Conservation (phyloP, 2,113 vertebrate genomes). For the Pyxicephalus adspersus region DNA sequence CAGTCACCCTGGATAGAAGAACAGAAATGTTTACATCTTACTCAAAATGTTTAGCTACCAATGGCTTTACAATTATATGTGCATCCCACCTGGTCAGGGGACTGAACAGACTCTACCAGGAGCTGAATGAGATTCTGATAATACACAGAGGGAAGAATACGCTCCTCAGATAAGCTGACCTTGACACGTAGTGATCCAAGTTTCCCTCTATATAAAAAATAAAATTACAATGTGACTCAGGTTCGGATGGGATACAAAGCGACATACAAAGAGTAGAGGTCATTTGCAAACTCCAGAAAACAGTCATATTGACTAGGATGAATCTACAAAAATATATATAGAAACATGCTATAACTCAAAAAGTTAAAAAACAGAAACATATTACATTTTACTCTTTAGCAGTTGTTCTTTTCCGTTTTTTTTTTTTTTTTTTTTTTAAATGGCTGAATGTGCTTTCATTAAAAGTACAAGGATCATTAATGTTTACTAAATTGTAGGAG, state of each 20-base stretch:
- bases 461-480: too few relatives aligned
- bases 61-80: background rate
- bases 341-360: too few relatives aligned
- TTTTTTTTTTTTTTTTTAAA: too few relatives aligned
- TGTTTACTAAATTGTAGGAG: too few relatives aligned
- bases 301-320: too few relatives aligned
- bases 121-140: slow-evolving; percentile 85
- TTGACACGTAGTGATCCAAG: slow-evolving; percentile 86
- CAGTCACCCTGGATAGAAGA: slow-evolving; percentile 16
- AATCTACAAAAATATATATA: too few relatives aligned
- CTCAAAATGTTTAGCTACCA: background rate
- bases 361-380: too few relatives aligned
- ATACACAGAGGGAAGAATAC: slow-evolving; percentile 75
- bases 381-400: too few relatives aligned
- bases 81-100: slow-evolving; percentile 57
- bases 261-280: background rate
- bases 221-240: background rate
- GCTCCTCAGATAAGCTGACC: slow-evolving; percentile 82
- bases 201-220: slow-evolving; percentile 68
- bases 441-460: too few relatives aligned
- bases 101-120: slow-evolving; percentile 80
- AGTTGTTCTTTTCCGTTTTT: too few relatives aligned
- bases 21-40: slow-evolving; percentile 61
- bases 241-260: background rate
- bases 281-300: background rate